Evolutionary conservation across 2,797 vertebrate species (phyloP).

Genomic region (Gephyroberyx darwinii): DNA sequence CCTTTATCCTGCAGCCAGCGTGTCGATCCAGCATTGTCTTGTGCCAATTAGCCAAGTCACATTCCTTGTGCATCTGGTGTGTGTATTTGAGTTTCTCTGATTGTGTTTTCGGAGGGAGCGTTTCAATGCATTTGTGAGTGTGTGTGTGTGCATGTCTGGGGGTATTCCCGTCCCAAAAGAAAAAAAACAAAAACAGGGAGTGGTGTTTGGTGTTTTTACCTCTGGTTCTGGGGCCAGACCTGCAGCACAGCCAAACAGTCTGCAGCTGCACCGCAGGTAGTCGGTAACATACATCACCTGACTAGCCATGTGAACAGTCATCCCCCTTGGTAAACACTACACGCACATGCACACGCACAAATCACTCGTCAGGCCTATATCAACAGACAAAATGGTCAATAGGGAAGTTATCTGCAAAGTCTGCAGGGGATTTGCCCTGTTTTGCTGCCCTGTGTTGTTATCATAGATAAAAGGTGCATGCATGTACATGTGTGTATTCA

Average conservation of each 20-base stretch:
- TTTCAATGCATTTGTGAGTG: background rate
- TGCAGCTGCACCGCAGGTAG: conserved; percentile 52
- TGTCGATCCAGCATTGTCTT: background rate
- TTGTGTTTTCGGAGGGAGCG: background rate
- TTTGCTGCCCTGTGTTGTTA: conserved; percentile 23
- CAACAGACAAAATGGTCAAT: conserved; percentile 28
- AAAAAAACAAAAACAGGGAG: background rate
- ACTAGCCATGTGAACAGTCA: conserved; percentile 58
- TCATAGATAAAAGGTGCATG: conserved; percentile 26
- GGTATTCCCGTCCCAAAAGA: background rate
- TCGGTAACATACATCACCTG: conserved; percentile 56
- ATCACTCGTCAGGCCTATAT: conserved; percentile 36
- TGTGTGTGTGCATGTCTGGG: background rate
- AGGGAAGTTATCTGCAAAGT: conserved; percentile 28
- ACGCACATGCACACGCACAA: conserved; percentile 16
- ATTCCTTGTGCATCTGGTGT: background rate
- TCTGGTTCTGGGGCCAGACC: background rate
- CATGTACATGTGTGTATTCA: conserved; percentile 31
- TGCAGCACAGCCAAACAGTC: conserved; percentile 23
- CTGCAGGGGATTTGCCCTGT: conserved; percentile 5
- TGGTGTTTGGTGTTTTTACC: background rate
- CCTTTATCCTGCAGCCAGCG: no score
- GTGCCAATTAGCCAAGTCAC: background rate
- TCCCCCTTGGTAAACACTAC: conserved; percentile 29
- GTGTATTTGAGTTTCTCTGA: background rate